A percentile compares a stretch with the other conserved stretches of the same genome.
Conservation (phyloP, 1,140 invertebrate species). For the Plectrocnemia conspersa region DNA sequence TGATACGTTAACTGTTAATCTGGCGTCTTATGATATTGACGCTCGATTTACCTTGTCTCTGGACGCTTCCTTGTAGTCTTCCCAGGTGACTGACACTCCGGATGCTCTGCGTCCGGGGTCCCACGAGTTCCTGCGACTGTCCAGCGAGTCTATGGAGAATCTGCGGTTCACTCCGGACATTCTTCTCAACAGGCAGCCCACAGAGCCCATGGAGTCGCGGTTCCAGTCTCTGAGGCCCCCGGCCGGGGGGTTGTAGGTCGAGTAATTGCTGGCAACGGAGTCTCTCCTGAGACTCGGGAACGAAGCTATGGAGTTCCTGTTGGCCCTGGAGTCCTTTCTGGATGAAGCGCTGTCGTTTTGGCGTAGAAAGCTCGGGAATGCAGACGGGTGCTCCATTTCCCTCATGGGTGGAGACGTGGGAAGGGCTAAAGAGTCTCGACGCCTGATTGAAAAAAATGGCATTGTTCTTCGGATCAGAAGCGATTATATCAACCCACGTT, state of each 20-base stretch:
- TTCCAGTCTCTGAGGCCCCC: constrained; percentile 47
- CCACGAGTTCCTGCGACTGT: constrained; percentile 65
- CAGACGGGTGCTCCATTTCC: constrained; percentile 62
- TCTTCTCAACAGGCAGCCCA: constrained; percentile 46
- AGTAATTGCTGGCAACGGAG: constrained; percentile 42
- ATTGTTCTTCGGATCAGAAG: no score
- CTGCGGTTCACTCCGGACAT: constrained; percentile 52
- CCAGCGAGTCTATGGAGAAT: constrained; percentile 67
- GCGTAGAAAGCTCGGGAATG: constrained; percentile 61
- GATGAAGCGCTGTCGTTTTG: constrained; percentile 56
- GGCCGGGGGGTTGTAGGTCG: constrained; percentile 37
- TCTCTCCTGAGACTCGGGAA: constrained; percentile 42
- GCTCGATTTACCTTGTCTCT: constrained; percentile 22
- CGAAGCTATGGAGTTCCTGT: constrained; percentile 48
- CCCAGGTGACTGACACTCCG: constrained; percentile 50
- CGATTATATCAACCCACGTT: no score
- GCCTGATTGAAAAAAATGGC: constrained; percentile 39
- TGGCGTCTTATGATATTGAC: no score
- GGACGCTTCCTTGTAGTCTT: constrained; percentile 55
- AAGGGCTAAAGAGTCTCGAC: constrained; percentile 55
- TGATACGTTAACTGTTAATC: no score
- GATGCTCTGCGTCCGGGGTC: constrained; percentile 60
- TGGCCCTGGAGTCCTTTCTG: constrained; percentile 48
- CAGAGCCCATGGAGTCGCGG: constrained; percentile 47
- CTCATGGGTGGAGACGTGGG: constrained; percentile 52